phyloP scores from a whole-genome alignment of 2,888 invertebrate species.

The Diaprepes abbreviatus region DNA sequence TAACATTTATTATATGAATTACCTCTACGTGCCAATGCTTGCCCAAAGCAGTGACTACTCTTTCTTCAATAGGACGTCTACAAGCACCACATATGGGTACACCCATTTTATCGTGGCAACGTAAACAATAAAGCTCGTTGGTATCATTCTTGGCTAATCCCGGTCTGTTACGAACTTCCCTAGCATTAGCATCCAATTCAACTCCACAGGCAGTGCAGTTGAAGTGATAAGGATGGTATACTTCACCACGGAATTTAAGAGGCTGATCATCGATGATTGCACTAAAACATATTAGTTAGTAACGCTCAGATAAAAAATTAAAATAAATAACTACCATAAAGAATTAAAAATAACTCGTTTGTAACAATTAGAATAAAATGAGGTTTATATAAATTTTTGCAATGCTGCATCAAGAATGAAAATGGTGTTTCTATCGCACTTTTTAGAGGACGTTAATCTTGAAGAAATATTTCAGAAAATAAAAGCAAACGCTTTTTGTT shows the following conservation, averaged over 20 bases:
- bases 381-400: too few species aligned
- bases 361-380: too few species aligned
- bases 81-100: slow-evolving; percentile 99
- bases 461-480: too few species aligned
- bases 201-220: slow-evolving; percentile 93
- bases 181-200: slow-evolving; percentile 94
- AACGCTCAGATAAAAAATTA: too few species aligned
- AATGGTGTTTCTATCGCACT: too few species aligned
- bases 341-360: too few species aligned
- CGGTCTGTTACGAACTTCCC: slow-evolving; percentile 92
- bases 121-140: slow-evolving; percentile 96
- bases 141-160: slow-evolving; percentile 92
- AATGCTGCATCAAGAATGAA: too few species aligned
- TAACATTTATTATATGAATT: slow-evolving; percentile 51
- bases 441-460: too few species aligned
- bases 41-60: slow-evolving; percentile 97
- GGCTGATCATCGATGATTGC: slow-evolving; percentile 93
- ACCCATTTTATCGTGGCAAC: slow-evolving; percentile 99
- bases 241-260: slow-evolving; percentile 92
- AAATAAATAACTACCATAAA: neutral
- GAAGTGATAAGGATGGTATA: slow-evolving; percentile 99
- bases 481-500: too few species aligned
- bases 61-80: slow-evolving; percentile 97
- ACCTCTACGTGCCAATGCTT: slow-evolving; percentile 99
- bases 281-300: too few species aligned